phyloP scores from a whole-genome alignment of 2,113 vertebrate genomes.

The Paraplagusia blochii region DNA sequence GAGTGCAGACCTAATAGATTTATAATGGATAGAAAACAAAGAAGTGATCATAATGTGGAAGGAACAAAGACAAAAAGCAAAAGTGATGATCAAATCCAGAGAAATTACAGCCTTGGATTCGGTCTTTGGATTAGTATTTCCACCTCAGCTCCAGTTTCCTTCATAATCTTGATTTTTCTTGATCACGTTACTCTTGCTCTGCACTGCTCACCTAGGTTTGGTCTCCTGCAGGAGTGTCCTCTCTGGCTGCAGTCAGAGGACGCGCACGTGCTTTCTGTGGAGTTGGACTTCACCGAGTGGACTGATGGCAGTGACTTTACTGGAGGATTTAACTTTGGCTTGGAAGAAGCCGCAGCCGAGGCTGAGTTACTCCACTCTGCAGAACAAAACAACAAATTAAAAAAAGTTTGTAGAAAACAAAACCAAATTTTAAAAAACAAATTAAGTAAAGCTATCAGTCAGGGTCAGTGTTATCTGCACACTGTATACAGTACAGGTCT shows the following conservation, averaged over 20 bases:
- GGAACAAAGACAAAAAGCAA: no score
- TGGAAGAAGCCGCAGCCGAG: constrained; percentile 46
- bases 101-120: no score
- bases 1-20: constrained; percentile 18
- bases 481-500: no score
- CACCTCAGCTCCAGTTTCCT: no score
- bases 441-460: no score
- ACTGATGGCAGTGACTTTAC: constrained; percentile 63
- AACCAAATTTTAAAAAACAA: not conserved
- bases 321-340: constrained; percentile 53
- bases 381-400: constrained; percentile 2
- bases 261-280: constrained; percentile 76
- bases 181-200: not conserved
- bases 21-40: not conserved
- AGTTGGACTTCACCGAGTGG: constrained; percentile 70
- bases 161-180: no score
- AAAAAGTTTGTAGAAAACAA: not conserved
- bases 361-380: constrained; percentile 79
- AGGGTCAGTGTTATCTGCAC: no score
- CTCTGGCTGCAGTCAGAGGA: constrained; percentile 68
- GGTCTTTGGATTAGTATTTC: not conserved
- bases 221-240: constrained; percentile 56
- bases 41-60: no score
- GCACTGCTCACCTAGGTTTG: constrained; percentile 63
- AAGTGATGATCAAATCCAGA: no score